Conservation (phyloP, 1,140 invertebrate species). For the Trissolcus basalis region DNA sequence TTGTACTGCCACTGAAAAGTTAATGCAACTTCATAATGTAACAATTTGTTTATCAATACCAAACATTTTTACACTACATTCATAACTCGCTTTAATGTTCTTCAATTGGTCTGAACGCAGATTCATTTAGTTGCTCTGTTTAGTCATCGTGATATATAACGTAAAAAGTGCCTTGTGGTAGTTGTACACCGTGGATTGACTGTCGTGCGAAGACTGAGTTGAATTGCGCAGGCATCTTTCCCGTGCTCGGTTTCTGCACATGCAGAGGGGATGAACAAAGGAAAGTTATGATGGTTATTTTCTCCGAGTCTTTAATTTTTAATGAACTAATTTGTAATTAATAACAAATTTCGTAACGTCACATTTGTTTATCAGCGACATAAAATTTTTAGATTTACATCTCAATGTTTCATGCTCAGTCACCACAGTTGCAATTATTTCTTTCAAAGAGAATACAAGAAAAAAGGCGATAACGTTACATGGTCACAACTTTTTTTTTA, state of each 20-base stretch:
- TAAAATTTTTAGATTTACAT: too few relatives aligned
- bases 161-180: slow-evolving; percentile 5
- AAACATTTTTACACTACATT: background rate
- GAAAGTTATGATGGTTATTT: slow-evolving; percentile 12
- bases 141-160: background rate
- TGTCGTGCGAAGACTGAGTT: slow-evolving; percentile 39
- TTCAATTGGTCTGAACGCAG: too few relatives aligned
- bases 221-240: slow-evolving; percentile 44
- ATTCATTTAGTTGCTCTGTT: background rate
- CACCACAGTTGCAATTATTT: too few relatives aligned
- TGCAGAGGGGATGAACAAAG: slow-evolving; percentile 38
- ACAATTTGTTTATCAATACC: too few relatives aligned
- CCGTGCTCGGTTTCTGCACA: slow-evolving; percentile 35
- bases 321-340: background rate
- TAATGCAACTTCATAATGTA: too few relatives aligned
- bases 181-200: slow-evolving; percentile 11
- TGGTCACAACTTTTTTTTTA: too few relatives aligned
- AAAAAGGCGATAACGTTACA: too few relatives aligned
- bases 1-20: too few relatives aligned
- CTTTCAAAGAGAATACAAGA: too few relatives aligned
- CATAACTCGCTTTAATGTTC: too few relatives aligned
- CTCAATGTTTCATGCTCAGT: too few relatives aligned
- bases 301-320: background rate
- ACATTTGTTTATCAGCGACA: too few relatives aligned
- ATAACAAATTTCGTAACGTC: background rate